A percentile compares a stretch with the other conserved stretches of the same genome.
Conservation (phyloP, 2,888 invertebrate species). For the Cheilosia variabilis region DNA sequence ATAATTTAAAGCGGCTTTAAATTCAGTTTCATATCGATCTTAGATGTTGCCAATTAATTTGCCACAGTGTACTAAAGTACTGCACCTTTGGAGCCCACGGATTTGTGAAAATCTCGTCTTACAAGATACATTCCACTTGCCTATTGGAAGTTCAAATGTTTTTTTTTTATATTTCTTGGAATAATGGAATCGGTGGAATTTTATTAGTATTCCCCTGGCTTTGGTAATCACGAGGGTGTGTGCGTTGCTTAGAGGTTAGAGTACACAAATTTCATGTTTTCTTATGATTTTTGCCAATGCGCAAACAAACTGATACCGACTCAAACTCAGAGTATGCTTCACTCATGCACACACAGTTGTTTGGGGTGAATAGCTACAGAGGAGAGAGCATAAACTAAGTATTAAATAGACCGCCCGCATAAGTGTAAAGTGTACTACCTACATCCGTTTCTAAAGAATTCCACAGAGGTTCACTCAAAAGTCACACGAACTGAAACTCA, state of each 20-base stretch:
- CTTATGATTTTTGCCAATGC: slow-evolving; percentile 58
- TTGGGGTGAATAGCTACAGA: neutral
- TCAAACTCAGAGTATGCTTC: neutral
- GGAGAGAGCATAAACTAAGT: too few relatives aligned
- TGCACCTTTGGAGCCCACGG: neutral
- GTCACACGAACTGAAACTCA: slow-evolving; percentile 30
- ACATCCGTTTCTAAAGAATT: slow-evolving; percentile 61
- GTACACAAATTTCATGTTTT: slow-evolving; percentile 18
- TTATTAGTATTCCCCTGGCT: slow-evolving; percentile 51
- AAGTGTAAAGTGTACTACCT: slow-evolving; percentile 16
- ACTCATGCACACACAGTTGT: slow-evolving; percentile 5
- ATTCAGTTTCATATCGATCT: neutral
- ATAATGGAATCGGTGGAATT: slow-evolving; percentile 62
- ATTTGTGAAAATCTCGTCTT: neutral
- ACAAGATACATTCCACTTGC: slow-evolving; percentile 66
- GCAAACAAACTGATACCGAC: slow-evolving; percentile 49
- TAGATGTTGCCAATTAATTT: slow-evolving; percentile 3
- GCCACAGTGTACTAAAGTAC: neutral
- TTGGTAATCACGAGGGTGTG: slow-evolving; percentile 2
- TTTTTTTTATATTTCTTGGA: slow-evolving; percentile 6
- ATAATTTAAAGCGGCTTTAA: neutral
- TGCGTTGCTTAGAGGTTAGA: slow-evolving; percentile 16
- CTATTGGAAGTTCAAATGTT: slow-evolving; percentile 22
- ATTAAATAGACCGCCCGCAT: too few relatives aligned
- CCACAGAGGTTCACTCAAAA: slow-evolving; percentile 13